Conservation (phyloP, 2,888 invertebrate species). For the Thymelicus lineola region DNA sequence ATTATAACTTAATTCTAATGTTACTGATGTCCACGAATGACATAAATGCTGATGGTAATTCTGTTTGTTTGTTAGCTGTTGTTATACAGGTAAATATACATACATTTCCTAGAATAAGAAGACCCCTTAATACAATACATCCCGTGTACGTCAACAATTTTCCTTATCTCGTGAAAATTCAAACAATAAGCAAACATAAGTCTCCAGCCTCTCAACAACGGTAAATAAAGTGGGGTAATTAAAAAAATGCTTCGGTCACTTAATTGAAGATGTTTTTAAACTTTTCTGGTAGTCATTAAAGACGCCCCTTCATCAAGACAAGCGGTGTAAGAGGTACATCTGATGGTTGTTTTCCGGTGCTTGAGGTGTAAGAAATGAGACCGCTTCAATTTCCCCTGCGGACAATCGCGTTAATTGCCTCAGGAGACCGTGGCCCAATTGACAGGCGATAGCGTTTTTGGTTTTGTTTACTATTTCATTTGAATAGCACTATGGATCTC, state of each 20-base stretch:
- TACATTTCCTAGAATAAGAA: no score
- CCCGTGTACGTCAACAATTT: no score
- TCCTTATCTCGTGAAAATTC: no score
- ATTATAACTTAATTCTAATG: no score
- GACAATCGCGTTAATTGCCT: conserved; percentile 49
- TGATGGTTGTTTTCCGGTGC: conserved; percentile 42
- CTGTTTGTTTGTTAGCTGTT: no score
- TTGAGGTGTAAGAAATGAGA: conserved; percentile 47
- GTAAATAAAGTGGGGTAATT: conserved; percentile 5
- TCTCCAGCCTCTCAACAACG: neutral
- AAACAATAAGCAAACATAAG: neutral
- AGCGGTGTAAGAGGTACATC: conserved; percentile 6
- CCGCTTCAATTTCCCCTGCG: conserved; percentile 47
- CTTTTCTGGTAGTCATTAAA: conserved; percentile 16
- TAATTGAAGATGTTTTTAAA: conserved; percentile 27
- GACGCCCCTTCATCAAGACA: conserved; percentile 19
- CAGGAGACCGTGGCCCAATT: neutral
- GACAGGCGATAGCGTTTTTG: neutral
- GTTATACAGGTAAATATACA: no score
- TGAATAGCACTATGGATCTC: no score
- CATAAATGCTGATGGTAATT: no score
- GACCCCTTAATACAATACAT: no score
- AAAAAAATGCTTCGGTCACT: conserved; percentile 13
- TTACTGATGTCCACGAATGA: no score
- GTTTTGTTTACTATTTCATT: no score